A percentile compares a stretch with the other conserved stretches of the same genome.
These are phyloP conservation scores for Trachelipus rathkii DNA, from an alignment of 1,140 invertebrate genomes.

Conservation along the genomic window DNA sequence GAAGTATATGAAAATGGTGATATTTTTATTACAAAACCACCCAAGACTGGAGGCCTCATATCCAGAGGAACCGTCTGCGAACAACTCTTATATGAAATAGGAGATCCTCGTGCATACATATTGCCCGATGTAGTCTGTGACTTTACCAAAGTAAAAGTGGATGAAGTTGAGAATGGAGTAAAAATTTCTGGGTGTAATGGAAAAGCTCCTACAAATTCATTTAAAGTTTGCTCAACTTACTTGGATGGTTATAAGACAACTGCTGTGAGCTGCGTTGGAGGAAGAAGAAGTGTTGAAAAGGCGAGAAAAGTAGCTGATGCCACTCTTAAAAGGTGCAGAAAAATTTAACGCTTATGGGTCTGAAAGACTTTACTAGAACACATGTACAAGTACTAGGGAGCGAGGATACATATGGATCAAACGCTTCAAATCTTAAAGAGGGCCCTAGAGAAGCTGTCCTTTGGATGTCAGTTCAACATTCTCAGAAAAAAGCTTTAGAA, in stretches of 20 bases:
- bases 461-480: slow-evolving; percentile 56
- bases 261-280: slow-evolving; percentile 53
- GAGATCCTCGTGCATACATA: slow-evolving; percentile 54
- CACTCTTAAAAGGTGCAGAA: slow-evolving; percentile 52
- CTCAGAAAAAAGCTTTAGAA: slow-evolving; percentile 54
- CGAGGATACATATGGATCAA: slow-evolving; percentile 53
- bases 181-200: slow-evolving; percentile 54
- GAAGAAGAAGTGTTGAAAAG: slow-evolving; percentile 53
- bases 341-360: slow-evolving; percentile 51
- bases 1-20: slow-evolving; percentile 52
- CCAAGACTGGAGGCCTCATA: slow-evolving; percentile 54
- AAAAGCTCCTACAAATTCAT: slow-evolving; percentile 52
- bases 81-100: slow-evolving; percentile 58
- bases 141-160: slow-evolving; percentile 53
- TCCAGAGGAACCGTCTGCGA: slow-evolving; percentile 53
- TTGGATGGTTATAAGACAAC: slow-evolving; percentile 49
- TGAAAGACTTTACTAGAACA: slow-evolving; percentile 52
- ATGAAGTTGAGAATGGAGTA: slow-evolving; percentile 51
- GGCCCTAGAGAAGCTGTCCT: slow-evolving; percentile 51
- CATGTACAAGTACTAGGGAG: slow-evolving; percentile 54
- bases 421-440: slow-evolving; percentile 46
- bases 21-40: slow-evolving; percentile 55
- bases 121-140: slow-evolving; percentile 58
- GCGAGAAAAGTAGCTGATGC: slow-evolving; percentile 54
- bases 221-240: slow-evolving; percentile 55